phyloP scores from a whole-genome alignment of 2,797 vertebrate genomes.

The Chelidonichthys spinosus region DNA sequence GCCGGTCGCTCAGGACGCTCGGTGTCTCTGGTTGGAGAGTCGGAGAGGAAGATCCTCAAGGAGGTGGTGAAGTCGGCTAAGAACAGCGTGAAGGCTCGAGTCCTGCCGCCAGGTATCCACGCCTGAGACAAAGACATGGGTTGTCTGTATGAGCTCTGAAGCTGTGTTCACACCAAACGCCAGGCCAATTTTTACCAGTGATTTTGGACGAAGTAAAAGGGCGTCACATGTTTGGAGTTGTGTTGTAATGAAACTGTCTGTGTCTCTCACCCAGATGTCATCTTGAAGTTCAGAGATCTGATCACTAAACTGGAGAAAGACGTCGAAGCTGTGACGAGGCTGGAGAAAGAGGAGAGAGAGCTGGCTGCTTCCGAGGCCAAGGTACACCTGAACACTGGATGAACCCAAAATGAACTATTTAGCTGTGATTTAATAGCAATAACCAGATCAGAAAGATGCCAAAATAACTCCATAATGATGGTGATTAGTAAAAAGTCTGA shows the following conservation, averaged over 20 bases:
- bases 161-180: too few species aligned
- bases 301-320: conserved; percentile 94
- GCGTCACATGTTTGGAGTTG: background rate
- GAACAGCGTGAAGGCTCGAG: conserved; percentile 91
- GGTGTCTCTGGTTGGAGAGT: conserved; percentile 94
- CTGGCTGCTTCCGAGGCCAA: conserved; percentile 93
- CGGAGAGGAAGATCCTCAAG: conserved; percentile 94
- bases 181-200: background rate
- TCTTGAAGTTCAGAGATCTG: conserved; percentile 94
- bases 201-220: background rate
- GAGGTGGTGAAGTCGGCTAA: conserved; percentile 94
- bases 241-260: background rate
- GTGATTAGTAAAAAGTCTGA: too few species aligned
- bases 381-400: conserved; percentile 49
- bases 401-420: too few species aligned
- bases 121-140: too few species aligned
- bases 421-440: too few species aligned
- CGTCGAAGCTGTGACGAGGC: conserved; percentile 89
- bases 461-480: too few species aligned
- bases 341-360: conserved; percentile 93
- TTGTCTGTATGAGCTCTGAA: too few species aligned
- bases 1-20: conserved; percentile 93
- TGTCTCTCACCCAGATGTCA: conserved; percentile 86
- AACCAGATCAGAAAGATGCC: too few species aligned
- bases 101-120: conserved; percentile 90